Percentiles rank a stretch among this genome's conserved stretches.
Conservation (phyloP, 2,113 vertebrate species). For the Okapia johnstoni region DNA sequence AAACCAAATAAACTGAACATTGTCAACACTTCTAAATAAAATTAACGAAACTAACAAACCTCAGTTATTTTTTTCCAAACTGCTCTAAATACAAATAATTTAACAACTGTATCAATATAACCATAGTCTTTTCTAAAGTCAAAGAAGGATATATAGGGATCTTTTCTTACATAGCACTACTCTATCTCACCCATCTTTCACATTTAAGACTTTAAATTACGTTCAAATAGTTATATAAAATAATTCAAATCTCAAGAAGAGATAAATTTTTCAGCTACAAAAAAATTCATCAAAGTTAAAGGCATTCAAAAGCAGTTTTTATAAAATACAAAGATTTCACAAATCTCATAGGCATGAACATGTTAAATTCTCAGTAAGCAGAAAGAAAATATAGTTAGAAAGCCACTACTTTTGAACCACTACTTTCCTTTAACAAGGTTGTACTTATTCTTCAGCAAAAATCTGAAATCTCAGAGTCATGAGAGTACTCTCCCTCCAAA, state of each 20-base stretch:
- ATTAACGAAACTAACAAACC: constrained; percentile 34
- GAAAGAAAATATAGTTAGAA: not conserved
- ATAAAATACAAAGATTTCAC: not conserved
- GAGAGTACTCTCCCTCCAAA: not conserved
- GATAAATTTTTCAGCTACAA: not conserved
- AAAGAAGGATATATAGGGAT: not conserved
- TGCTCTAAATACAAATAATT: constrained; percentile 9
- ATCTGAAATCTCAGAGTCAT: not conserved
- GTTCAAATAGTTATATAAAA: not conserved
- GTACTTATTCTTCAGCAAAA: not conserved
- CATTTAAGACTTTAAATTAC: not conserved
- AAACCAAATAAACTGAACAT: not conserved
- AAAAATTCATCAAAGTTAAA: not conserved
- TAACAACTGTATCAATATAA: not conserved
- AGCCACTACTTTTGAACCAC: not conserved
- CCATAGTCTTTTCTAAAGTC: not conserved
- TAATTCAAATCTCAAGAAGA: constrained; percentile 2
- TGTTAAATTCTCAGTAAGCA: not conserved
- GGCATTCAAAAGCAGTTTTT: not conserved
- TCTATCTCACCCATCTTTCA: not conserved
- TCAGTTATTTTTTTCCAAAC: not conserved
- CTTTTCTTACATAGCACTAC: not conserved
- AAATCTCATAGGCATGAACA: not conserved
- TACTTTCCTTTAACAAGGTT: not conserved
- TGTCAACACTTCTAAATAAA: constrained; percentile 26